These are phyloP conservation scores for Hyla sarda DNA, from an alignment of 2,113 vertebrate genomes.

Conservation along the genomic window DNA sequence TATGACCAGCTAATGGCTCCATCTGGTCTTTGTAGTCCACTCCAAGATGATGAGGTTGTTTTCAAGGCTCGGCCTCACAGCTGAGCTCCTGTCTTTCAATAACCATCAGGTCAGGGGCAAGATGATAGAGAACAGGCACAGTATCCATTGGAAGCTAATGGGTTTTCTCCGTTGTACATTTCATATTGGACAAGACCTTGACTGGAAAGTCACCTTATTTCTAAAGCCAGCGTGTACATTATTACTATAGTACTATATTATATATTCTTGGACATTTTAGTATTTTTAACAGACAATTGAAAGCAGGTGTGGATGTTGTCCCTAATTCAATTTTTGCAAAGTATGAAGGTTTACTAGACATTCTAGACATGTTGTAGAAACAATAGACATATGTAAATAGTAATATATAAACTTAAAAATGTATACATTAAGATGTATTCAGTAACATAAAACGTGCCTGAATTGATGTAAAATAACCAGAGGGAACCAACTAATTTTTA, in stretches of 20 bases:
- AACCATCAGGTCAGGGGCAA: conserved; percentile 9
- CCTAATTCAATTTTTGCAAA: too few species aligned
- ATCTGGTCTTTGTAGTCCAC: conserved; percentile 32
- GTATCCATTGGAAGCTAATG: neutral
- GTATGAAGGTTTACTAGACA: too few species aligned
- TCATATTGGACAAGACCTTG: conserved; percentile 3
- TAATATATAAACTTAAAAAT: too few species aligned
- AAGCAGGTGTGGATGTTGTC: neutral
- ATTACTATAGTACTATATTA: neutral
- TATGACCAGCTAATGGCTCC: conserved; percentile 38
- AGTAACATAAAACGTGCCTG: too few species aligned
- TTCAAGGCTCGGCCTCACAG: conserved; percentile 22
- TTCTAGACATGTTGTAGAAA: too few species aligned
- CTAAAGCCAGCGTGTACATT: neutral
- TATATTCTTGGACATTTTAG: neutral
- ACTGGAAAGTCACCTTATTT: neutral
- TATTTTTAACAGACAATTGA: neutral
- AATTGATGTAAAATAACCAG: too few species aligned
- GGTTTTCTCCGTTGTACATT: conserved; percentile 21
- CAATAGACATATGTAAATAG: too few species aligned
- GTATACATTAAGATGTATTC: too few species aligned
- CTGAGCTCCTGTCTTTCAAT: conserved; percentile 31
- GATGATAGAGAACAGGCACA: conserved; percentile 15
- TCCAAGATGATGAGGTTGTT: conserved; percentile 48
- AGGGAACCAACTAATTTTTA: too few species aligned